A percentile compares a stretch with the other conserved stretches of the same genome.
Evolutionary conservation across 2,113 vertebrate species (phyloP).

Genomic region (Gallinago jamesoni): DNA sequence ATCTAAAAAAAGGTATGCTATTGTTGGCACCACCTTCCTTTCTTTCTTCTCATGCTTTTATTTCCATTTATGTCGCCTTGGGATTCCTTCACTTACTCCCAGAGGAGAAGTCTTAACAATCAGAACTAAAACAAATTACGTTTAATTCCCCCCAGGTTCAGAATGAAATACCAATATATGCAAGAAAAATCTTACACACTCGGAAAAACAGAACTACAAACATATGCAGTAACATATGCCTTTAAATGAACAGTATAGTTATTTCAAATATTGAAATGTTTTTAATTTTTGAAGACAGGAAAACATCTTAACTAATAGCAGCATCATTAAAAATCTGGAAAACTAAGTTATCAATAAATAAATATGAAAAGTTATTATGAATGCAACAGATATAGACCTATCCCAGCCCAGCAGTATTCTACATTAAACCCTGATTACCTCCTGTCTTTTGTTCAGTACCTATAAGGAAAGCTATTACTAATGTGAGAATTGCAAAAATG

Average conservation of each 20-base stretch:
- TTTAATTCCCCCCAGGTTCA: background rate
- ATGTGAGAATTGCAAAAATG: background rate
- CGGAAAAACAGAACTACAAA: background rate
- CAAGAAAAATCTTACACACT: background rate
- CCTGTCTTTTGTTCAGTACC: background rate
- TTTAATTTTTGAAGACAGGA: background rate
- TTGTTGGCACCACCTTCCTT: background rate
- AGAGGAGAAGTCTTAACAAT: constrained; percentile 1
- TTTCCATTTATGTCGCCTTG: background rate
- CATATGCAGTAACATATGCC: constrained; percentile 18
- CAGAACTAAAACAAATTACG: background rate
- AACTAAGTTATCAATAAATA: background rate
- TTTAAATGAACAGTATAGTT: constrained; percentile 29
- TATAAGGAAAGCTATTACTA: no score
- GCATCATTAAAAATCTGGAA: background rate
- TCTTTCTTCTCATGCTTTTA: background rate
- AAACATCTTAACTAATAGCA: background rate
- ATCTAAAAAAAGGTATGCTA: background rate
- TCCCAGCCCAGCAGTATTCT: background rate
- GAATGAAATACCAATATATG: background rate
- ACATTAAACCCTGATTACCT: background rate
- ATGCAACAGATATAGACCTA: background rate
- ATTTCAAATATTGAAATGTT: constrained; percentile 24
- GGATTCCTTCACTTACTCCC: background rate
- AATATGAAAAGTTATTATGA: background rate